Percentiles rank a stretch among this genome's conserved stretches.
Evolutionary conservation across 1,140 invertebrate genomes (phyloP).

Genomic region (Heliconius melpomene): DNA sequence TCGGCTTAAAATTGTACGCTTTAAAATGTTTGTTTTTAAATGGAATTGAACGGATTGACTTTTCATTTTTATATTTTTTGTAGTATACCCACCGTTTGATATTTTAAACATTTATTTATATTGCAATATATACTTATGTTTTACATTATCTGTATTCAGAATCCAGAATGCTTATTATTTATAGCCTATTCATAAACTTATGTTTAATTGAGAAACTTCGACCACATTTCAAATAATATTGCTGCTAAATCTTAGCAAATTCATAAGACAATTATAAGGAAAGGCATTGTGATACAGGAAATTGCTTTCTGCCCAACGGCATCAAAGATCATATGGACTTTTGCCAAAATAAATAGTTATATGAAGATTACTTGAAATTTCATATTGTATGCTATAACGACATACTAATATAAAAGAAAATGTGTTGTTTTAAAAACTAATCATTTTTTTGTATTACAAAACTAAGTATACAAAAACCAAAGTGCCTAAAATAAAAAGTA

Average conservation of each 20-base stretch:
- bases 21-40: not conserved
- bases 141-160: not conserved
- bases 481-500: not conserved
- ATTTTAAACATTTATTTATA: not conserved
- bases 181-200: not conserved
- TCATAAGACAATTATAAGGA: not conserved
- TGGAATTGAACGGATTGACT: not conserved
- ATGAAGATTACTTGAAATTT: not conserved
- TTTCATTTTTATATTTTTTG: not conserved
- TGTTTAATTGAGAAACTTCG: not conserved
- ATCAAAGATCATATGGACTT: not conserved
- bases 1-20: not conserved
- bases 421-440: too few relatives aligned
- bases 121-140: not conserved
- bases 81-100: not conserved
- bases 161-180: not conserved
- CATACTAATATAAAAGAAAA: too few relatives aligned
- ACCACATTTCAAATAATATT: not conserved
- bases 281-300: conserved; percentile 13
- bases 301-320: conserved; percentile 14
- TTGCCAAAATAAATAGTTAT: not conserved
- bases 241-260: conserved; percentile 6
- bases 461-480: not conserved
- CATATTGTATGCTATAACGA: not conserved
- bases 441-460: too few relatives aligned